Conservation (phyloP, 2,888 invertebrate species). For the Heliconius erato region DNA sequence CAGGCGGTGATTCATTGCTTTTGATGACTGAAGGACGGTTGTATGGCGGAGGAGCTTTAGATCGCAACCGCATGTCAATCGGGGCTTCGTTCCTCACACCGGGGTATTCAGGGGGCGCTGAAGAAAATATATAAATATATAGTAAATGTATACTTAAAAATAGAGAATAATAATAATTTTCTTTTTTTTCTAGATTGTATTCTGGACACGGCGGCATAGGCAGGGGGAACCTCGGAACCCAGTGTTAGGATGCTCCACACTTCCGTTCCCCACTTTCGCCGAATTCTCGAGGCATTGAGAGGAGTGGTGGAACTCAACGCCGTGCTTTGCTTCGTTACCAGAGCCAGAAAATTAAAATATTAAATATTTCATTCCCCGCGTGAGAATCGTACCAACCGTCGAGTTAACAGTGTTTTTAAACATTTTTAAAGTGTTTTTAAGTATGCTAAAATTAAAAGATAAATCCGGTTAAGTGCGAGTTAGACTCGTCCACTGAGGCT, state of each 20-base stretch:
- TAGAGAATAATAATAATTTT: not conserved
- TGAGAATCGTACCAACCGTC: not conserved
- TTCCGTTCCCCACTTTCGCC: not conserved
- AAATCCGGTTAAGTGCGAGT: too few species aligned
- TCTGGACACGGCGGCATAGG: not conserved
- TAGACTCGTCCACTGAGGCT: too few species aligned
- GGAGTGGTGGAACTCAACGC: not conserved
- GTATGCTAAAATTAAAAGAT: too few species aligned
- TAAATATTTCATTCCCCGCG: not conserved
- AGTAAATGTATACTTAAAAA: not conserved
- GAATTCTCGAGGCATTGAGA: not conserved
- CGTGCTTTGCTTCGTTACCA: not conserved
- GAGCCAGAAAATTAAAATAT: not conserved
- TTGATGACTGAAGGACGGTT: constrained; percentile 88
- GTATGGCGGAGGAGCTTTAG: constrained; percentile 87
- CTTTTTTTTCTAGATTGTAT: too few species aligned
- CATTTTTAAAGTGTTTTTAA: not conserved
- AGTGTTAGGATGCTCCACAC: not conserved
- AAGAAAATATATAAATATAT: constrained; percentile 50
- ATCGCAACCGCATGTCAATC: constrained; percentile 87
- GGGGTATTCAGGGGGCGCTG: constrained; percentile 77
- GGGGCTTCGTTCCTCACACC: constrained; percentile 82
- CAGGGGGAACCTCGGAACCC: not conserved
- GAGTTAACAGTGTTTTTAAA: not conserved
- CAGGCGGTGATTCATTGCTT: constrained; percentile 77